A percentile compares a stretch with the other conserved stretches of the same genome.
Conservation (phyloP, 2,888 invertebrate genomes). For the Anorthoa munda region DNA sequence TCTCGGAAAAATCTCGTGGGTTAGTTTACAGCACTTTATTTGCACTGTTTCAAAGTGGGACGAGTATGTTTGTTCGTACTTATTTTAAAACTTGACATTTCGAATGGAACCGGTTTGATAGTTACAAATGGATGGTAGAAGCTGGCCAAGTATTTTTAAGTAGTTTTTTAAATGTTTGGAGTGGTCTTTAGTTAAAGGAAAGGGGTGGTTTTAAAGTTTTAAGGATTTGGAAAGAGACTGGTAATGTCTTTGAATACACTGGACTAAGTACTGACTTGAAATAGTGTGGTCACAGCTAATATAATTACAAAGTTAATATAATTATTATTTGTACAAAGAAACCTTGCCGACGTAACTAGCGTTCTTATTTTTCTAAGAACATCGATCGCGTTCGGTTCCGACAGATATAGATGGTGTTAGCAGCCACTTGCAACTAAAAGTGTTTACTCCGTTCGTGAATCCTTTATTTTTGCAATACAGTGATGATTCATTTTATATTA, state of each 20-base stretch:
- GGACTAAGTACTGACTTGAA: not conserved
- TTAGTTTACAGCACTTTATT: conserved; percentile 53
- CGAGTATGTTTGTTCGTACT: conserved; percentile 33
- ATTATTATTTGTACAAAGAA: too few species aligned
- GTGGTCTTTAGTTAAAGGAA: not conserved
- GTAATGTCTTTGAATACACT: not conserved
- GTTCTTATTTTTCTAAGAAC: too few species aligned
- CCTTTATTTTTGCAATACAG: too few species aligned
- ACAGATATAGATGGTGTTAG: too few species aligned
- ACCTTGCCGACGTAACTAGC: too few species aligned
- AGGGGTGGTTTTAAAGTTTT: not conserved
- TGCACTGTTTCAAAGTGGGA: conserved; percentile 52
- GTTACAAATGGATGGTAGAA: conserved; percentile 27
- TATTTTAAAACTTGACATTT: conserved; percentile 40
- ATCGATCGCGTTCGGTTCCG: too few species aligned
- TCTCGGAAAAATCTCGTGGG: conserved; percentile 31
- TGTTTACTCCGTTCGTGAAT: too few species aligned
- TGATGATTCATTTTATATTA: too few species aligned
- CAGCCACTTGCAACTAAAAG: too few species aligned
- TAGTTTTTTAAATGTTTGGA: not conserved
- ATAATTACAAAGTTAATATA: too few species aligned
- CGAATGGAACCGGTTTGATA: conserved; percentile 18
- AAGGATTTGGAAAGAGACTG: not conserved
- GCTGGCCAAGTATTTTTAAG: not conserved
- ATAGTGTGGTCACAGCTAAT: not conserved